Base-by-base conservation (phyloP, 37 sponge, comb jelly and placozoan genomes). In the Aphrocallistes beatrix region DNA sequence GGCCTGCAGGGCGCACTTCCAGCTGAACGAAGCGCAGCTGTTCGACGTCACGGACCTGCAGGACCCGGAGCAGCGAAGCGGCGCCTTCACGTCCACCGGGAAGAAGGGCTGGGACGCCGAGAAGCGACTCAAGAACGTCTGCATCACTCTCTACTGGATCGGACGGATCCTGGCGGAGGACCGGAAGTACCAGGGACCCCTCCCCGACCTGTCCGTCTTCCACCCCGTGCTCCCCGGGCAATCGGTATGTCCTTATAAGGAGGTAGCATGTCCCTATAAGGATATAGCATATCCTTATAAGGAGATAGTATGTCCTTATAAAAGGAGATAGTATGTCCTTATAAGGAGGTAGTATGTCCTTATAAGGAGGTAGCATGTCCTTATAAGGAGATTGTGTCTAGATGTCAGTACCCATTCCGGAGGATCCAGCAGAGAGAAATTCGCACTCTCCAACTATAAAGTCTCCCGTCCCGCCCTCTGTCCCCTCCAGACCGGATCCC, bases 31-130 rank as follows among this genome's bases (percentile, higher is more conserved):
- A 37, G 86, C 84, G 0, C 96, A 95, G 50, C 81, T 93, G 6
- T 95, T 95, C 90, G 96, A 93, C 37, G 37, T 82, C 23, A 93
- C 89, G 37, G 96, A 95, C 85, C 87, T 95, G 37, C 91, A 93
- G 47, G 90, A 84, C 37, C 87, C 89, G 75, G 51, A 38, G n/a
- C 84, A 34, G 34, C 49, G 84, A 1, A 1, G 42, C 0, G 37
- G 37, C 38, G 21, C 17, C 75, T 60, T 13, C 75, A 13, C 75
- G 28, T 60, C 75, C 34, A 19, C 34, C 32, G 75, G 75, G 34
- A 28, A 19, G 6, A 3, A 13, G 17, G 75, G 75, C 6, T 60
- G 75, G 75, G 34, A 60, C 75, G 75, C 75, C 25, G 75, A 60
- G 75, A 21, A 48, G 30, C 36, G 37, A 82, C 69, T 34, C 34